phyloP scores from a whole-genome alignment of 2,113 vertebrate species.

The Elephantulus edwardii region DNA sequence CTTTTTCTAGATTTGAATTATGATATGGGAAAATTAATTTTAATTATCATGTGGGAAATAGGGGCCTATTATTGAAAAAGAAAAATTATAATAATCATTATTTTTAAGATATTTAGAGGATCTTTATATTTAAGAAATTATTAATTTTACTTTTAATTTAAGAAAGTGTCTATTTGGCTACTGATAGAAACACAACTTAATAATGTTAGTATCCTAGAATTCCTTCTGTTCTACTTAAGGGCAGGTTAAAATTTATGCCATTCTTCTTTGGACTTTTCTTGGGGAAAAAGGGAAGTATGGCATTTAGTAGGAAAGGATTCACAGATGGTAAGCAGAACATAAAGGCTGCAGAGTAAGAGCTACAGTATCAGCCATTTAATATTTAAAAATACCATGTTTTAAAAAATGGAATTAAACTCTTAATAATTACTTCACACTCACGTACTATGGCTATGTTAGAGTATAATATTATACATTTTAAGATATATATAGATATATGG shows the following conservation, averaged over 20 bases:
- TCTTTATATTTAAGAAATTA: neutral
- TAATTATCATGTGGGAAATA: neutral
- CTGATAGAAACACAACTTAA: constrained; percentile 9
- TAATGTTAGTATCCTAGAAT: constrained; percentile 20
- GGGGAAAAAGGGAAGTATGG: neutral
- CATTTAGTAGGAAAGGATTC: neutral
- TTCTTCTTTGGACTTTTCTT: constrained; percentile 14
- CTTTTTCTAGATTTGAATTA: constrained; percentile 50
- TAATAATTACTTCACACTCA: constrained; percentile 24
- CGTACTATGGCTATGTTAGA: neutral
- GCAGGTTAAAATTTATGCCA: neutral
- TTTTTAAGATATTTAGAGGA: constrained; percentile 24
- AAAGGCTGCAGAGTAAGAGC: neutral
- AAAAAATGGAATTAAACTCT: neutral
- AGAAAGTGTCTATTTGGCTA: neutral
- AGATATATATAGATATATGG: neutral
- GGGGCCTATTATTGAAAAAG: constrained; percentile 24
- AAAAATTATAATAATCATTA: constrained; percentile 24
- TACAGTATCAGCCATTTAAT: neutral
- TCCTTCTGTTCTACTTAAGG: neutral
- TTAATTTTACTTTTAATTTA: constrained; percentile 13
- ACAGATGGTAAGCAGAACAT: neutral
- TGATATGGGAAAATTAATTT: no score
- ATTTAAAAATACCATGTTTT: constrained; percentile 29
- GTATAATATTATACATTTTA: neutral